A percentile compares a stretch with the other conserved stretches of the same genome.
Evolutionary conservation across 2,797 vertebrate genomes (phyloP).

Genomic region (Leptatherina wallacei): DNA sequence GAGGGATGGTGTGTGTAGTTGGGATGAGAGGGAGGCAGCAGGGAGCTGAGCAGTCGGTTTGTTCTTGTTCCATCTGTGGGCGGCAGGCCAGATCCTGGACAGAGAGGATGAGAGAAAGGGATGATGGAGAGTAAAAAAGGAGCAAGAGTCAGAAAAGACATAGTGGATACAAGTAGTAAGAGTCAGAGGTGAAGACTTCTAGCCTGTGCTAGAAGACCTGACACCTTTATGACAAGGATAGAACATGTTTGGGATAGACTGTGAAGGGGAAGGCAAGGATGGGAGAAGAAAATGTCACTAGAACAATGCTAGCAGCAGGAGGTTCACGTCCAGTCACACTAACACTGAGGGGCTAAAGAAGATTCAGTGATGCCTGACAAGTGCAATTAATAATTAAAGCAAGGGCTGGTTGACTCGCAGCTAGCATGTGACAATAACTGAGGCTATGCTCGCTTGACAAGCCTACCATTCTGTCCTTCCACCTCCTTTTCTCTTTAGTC

Average conservation of each 20-base stretch:
- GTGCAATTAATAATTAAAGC: constrained; percentile 93
- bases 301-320: constrained; percentile 24
- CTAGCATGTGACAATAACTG: constrained; percentile 84
- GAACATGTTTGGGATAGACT: background rate
- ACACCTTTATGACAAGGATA: constrained; percentile 5
- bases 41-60: constrained; percentile 72
- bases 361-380: constrained; percentile 91
- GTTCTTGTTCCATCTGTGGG: constrained; percentile 76
- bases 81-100: constrained; percentile 69
- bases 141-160: constrained; percentile 48
- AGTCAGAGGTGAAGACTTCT: constrained; percentile 10
- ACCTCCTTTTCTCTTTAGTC: constrained; percentile 38
- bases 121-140: constrained; percentile 23
- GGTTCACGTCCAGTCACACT: constrained; percentile 83
- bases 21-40: constrained; percentile 76
- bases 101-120: constrained; percentile 52
- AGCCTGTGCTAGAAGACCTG: background rate
- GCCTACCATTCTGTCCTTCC: constrained; percentile 15
- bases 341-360: constrained; percentile 88
- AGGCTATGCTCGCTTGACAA: constrained; percentile 64
- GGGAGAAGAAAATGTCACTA: background rate
- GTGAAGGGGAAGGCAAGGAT: background rate
- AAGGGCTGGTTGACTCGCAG: constrained; percentile 81
- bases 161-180: constrained; percentile 23
- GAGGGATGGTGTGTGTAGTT: constrained; percentile 76